phyloP scores from a whole-genome alignment of 2,113 vertebrate species.

The Merops nubicus region DNA sequence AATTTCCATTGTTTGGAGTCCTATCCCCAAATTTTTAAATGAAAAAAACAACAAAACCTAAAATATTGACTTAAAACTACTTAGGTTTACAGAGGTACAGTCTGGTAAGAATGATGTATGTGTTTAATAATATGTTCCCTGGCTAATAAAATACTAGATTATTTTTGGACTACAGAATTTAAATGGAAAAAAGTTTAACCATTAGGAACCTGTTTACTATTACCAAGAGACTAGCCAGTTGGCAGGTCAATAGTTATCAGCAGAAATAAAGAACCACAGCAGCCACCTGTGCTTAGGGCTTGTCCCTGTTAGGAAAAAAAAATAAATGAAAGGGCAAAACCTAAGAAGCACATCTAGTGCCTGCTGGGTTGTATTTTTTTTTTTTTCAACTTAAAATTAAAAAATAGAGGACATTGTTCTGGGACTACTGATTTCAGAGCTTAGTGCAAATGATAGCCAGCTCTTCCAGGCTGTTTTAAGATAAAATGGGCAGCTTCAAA shows the following conservation, averaged over 20 bases:
- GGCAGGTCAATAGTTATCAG: conserved; percentile 52
- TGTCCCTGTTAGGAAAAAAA: background rate
- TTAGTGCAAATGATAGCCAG: background rate
- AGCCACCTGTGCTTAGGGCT: conserved; percentile 43
- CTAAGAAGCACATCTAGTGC: background rate
- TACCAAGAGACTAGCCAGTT: conserved; percentile 49
- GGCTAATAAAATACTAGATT: conserved; percentile 63
- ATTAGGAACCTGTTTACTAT: conserved; percentile 57
- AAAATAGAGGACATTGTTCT: background rate
- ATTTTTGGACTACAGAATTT: conserved; percentile 59
- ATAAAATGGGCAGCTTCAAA: background rate
- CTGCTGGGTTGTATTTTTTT: background rate
- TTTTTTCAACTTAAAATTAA: background rate
- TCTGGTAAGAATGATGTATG: conserved; percentile 61
- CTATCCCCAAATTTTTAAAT: background rate
- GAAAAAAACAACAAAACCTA: background rate
- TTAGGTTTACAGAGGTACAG: conserved; percentile 23
- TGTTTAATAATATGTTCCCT: conserved; percentile 67
- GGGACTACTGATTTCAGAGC: background rate
- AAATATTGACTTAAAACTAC: conserved; percentile 11
- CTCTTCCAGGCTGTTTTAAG: background rate
- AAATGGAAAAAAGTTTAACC: conserved; percentile 61
- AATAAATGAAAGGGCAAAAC: background rate
- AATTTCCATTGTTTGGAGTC: conserved; percentile 13
- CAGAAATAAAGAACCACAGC: conserved; percentile 32